Evolutionary conservation across 2,888 invertebrate genomes (phyloP).

Genomic region (Xanthia togata): DNA sequence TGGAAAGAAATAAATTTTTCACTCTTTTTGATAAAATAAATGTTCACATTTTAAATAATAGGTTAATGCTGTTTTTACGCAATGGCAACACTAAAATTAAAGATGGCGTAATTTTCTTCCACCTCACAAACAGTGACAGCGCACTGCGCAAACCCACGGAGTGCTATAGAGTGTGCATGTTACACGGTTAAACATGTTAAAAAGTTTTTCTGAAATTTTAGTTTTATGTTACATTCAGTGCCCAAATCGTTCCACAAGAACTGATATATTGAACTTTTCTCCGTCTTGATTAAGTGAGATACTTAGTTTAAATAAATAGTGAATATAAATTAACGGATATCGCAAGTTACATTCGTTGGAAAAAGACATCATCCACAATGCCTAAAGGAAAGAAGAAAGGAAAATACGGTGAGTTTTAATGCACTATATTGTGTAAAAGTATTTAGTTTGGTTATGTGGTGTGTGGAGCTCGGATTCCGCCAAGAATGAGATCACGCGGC

Average conservation of each 20-base stretch:
- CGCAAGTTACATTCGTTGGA: conserved; percentile 76
- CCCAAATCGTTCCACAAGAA: conserved; percentile 93
- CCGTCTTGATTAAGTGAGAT: conserved; percentile 93
- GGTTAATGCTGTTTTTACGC: conserved; percentile 4
- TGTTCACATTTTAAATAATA: neutral
- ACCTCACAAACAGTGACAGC: conserved; percentile 78
- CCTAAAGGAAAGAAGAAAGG: conserved; percentile 94
- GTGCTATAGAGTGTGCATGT: conserved; percentile 86
- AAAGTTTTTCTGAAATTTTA: conserved; percentile 93
- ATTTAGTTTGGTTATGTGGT: conserved; percentile 53
- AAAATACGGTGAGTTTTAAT: conserved; percentile 91
- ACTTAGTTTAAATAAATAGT: conserved; percentile 86
- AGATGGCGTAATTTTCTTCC: conserved; percentile 78
- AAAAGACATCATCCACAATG: conserved; percentile 89
- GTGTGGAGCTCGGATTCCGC: conserved; percentile 75
- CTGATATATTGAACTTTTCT: conserved; percentile 93
- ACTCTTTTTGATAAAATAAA: neutral
- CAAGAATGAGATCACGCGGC: conserved; percentile 87
- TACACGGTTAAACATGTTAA: conserved; percentile 93
- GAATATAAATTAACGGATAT: conserved; percentile 90
- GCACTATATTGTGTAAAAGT: conserved; percentile 29
- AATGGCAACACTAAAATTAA: conserved; percentile 73
- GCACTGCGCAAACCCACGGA: conserved; percentile 85
- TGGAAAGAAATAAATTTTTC: neutral
- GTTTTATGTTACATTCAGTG: conserved; percentile 93